Evolutionary conservation across 2,888 invertebrate species (phyloP).

Genomic region (Oscheius sp.): DNA sequence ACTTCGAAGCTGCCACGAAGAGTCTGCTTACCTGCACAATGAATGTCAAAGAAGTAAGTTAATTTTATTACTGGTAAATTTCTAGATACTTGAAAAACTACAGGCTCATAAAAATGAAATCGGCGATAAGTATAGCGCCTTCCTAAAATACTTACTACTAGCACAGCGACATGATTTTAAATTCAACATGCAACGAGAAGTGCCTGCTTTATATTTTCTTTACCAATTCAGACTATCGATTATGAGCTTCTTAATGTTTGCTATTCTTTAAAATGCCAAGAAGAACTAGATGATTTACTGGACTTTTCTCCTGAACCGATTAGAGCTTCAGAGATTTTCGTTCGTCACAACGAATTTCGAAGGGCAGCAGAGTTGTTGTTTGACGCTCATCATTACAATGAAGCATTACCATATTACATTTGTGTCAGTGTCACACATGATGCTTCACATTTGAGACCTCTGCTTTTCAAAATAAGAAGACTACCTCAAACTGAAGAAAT

Average conservation of each 20-base stretch:
- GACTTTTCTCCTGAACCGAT: constrained; percentile 1
- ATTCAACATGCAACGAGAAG: neutral
- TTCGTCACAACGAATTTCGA: neutral
- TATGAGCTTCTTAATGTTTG: neutral
- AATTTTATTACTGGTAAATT: neutral
- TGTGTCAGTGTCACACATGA: neutral
- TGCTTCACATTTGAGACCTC: constrained; percentile 1
- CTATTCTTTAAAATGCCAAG: neutral
- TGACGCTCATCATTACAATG: neutral
- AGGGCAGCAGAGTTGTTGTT: constrained; percentile 2
- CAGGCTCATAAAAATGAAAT: neutral
- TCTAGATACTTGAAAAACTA: constrained; percentile 5
- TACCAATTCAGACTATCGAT: neutral
- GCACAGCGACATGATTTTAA: neutral
- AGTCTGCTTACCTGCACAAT: neutral
- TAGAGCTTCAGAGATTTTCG: neutral
- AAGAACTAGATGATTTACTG: neutral
- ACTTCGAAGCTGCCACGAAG: neutral
- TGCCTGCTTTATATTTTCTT: neutral
- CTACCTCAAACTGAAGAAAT: neutral
- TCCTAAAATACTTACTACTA: constrained; percentile 1
- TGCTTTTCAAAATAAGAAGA: constrained; percentile 1
- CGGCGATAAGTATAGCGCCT: neutral
- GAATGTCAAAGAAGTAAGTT: neutral
- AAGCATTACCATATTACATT: neutral